Evolutionary conservation across 2,888 invertebrate genomes (phyloP), one percentile per base, ranked within the genome.

Genomic region (Dynastes hyllus): DNA sequence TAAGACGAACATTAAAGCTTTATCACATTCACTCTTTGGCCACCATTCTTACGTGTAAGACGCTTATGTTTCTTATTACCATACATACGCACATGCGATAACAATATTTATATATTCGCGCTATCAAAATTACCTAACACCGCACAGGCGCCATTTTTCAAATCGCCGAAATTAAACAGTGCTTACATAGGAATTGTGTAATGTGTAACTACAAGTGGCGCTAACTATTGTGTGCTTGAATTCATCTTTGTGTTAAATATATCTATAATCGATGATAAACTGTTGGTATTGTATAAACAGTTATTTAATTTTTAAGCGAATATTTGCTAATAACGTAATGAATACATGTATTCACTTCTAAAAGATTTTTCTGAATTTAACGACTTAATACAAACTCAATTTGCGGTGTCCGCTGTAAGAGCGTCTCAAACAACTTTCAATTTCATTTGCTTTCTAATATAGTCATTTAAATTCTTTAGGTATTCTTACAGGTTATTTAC

Each of bases 1-100:
- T 89, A 89, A 89, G 89, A 89, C 87, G 88, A 89, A 88, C 86
- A 87, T 88, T 87, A 88, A 87, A 86, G 87, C 86, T 85, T 87
- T 87, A 87, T 87, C 88, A 86, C 89, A 89, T 89, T 89, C 88
- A 87, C 87, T 87, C 85, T 84, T 86, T 85, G 87, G 86, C 87
- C 87, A 83, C 87, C 85, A 84, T 84, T 85, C 86, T 84, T 85
- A 85, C 87, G 88, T 88, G 88, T 88, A 88, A 88, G 88, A 85
- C 83, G 80, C 82, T 81, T 83, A 82, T 81, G 82, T 83, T 83
- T 79, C 37, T 78, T 66, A 63, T 78, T 55, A 70, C 65, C 22
- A 16, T 76, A 61, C 58, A 78, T 77, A 51, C 66, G 73, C 71
- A 45, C 69, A 65, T 53, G 27, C 29, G 32, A 76, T 51, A 71